These are phyloP conservation scores for Dryadula phaetusa DNA, from an alignment of 2,888 invertebrate species.

Conservation along the genomic window DNA sequence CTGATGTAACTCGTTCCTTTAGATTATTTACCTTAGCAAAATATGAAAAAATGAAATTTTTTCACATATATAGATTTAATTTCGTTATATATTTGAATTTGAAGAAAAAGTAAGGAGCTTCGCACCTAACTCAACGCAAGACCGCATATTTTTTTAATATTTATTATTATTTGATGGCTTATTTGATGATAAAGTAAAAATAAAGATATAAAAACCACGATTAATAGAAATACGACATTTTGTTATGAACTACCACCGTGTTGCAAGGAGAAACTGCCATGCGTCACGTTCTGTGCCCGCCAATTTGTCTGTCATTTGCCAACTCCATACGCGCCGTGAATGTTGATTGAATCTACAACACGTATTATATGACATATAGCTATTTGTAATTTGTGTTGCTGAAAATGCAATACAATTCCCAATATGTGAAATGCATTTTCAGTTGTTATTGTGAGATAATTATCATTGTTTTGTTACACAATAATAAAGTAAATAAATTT, in stretches of 20 bases:
- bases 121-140: too few species aligned
- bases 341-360: slow-evolving; percentile 47
- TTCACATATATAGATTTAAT: too few species aligned
- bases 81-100: too few species aligned
- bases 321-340: slow-evolving; percentile 68
- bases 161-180: too few species aligned
- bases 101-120: too few species aligned
- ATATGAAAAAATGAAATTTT: too few species aligned
- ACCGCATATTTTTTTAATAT: too few species aligned
- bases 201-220: not conserved
- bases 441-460: not conserved
- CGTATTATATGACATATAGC: slow-evolving; percentile 4
- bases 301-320: slow-evolving; percentile 77
- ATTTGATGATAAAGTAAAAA: not conserved
- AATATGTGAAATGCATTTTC: not conserved
- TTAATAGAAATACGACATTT: slow-evolving; percentile 8
- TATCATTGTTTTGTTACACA: not conserved
- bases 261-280: slow-evolving; percentile 54
- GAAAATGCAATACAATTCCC: too few species aligned
- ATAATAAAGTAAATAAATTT: not conserved
- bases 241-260: slow-evolving; percentile 3
- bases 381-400: slow-evolving; percentile 7
- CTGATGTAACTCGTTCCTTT: too few species aligned
- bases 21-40: too few species aligned
- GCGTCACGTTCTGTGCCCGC: slow-evolving; percentile 68